Base-by-base conservation (phyloP, 2,797 vertebrate species). In the Melanotaenia nigrans region DNA sequence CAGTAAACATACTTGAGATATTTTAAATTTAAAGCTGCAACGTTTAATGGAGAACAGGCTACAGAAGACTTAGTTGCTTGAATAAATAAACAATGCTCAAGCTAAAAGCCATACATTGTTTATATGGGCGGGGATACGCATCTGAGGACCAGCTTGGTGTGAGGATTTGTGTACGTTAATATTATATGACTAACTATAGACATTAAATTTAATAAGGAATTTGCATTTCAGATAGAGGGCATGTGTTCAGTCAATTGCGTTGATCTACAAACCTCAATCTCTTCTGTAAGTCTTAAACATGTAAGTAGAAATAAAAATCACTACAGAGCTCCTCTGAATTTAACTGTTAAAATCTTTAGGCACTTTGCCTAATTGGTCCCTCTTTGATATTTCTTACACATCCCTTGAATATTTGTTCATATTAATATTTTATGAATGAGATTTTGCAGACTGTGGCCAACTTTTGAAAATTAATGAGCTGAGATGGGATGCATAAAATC, bases 341-440 rank as follows among this genome's bases (percentile, higher is more conserved):
- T 64, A 85, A 82, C 84, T 81, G 79, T 77, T 78, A 91, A 92
- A 92, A 90, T 74, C 93, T 90, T 73, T 78, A 68, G 92, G 90
- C 93, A 69, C 71, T 85, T 87, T 85, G 81, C 90, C 92, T 95
- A 95, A 96, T 94, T 95, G 92, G 90, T 95, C 93, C 92, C 92
- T 92, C 89, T 94, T 88, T 91, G 87, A 92, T 89, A 92, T 92
- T 94, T 93, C 87, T 74, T 89, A 91, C 90, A 88, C 86, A 89
- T 90, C 83, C 94, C 95, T 95, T 92, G 79, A 93, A 95, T 92
- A 94, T 93, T 95, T 94, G 93, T 95, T 89, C 90, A 92, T 90
- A 91, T 95, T 92, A 92, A 94, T 94, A 95, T 95, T 94, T 94
- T 90, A 92, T 83, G 88, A 93, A 89, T 25, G 68, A 86, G 85